Conservation (phyloP, 2,888 invertebrate species). For the Barypeithes pellucidus region DNA sequence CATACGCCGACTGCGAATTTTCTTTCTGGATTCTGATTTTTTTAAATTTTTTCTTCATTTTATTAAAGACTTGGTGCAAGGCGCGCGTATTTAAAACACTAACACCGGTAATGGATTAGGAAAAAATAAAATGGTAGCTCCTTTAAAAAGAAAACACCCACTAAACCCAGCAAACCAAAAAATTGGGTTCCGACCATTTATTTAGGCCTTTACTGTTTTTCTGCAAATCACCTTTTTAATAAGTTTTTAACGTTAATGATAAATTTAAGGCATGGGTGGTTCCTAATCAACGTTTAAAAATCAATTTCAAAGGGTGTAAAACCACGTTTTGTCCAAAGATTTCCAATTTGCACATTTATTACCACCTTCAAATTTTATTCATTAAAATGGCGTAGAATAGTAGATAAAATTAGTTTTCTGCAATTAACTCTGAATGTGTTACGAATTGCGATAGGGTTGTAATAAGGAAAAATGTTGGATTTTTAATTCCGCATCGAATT, state of each 20-base stretch:
- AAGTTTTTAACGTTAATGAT: conserved; percentile 9
- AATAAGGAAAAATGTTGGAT: too few species aligned
- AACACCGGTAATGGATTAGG: neutral
- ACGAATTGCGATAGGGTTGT: too few species aligned
- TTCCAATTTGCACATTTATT: too few species aligned
- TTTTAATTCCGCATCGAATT: too few species aligned
- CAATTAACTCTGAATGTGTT: too few species aligned
- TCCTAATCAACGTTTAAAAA: neutral
- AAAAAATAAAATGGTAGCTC: neutral
- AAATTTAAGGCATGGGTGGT: conserved; percentile 18
- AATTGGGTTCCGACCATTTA: conserved; percentile 32
- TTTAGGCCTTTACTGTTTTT: conserved; percentile 15
- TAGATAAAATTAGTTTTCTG: too few species aligned
- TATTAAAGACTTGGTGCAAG: too few species aligned
- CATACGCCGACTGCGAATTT: too few species aligned
- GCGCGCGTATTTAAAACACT: neutral
- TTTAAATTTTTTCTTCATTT: too few species aligned
- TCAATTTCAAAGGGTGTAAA: neutral
- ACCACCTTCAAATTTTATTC: too few species aligned
- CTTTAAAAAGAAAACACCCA: conserved; percentile 32
- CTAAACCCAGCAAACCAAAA: conserved; percentile 38
- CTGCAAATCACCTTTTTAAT: conserved; percentile 34
- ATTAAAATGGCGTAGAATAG: too few species aligned
- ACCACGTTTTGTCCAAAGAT: neutral
- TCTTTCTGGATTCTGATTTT: too few species aligned